Conservation (phyloP, 2,113 vertebrate species). For the Pionites leucogaster region DNA sequence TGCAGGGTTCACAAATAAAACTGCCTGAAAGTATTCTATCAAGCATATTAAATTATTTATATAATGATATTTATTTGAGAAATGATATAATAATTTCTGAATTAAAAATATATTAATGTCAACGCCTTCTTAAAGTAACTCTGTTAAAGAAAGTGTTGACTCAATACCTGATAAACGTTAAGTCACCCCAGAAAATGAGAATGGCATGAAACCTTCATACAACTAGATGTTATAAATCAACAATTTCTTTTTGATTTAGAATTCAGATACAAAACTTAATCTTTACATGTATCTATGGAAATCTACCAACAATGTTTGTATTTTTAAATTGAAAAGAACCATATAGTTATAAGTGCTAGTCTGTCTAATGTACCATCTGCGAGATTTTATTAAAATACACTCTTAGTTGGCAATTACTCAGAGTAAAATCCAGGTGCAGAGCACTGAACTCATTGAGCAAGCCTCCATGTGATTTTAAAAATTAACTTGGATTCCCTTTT, state of each 20-base stretch:
- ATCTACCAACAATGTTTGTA: neutral
- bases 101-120: neutral
- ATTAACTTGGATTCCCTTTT: neutral
- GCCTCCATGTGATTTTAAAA: neutral
- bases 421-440: neutral
- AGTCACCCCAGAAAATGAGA: neutral
- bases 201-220: accelerated
- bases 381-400: neutral
- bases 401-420: neutral
- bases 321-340: neutral
- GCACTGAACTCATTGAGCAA: neutral
- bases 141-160: neutral
- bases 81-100: neutral
- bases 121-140: neutral
- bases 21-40: neutral
- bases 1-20: neutral
- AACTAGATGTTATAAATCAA: neutral
- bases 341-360: neutral
- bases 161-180: neutral
- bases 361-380: neutral
- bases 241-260: neutral
- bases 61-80: neutral
- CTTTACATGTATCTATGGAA: neutral
- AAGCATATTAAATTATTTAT: neutral
- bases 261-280: neutral